Evolutionary conservation across 2,113 vertebrate genomes (phyloP), one percentile per base, ranked within the genome.

Genomic region (Capricornis sumatraensis): DNA sequence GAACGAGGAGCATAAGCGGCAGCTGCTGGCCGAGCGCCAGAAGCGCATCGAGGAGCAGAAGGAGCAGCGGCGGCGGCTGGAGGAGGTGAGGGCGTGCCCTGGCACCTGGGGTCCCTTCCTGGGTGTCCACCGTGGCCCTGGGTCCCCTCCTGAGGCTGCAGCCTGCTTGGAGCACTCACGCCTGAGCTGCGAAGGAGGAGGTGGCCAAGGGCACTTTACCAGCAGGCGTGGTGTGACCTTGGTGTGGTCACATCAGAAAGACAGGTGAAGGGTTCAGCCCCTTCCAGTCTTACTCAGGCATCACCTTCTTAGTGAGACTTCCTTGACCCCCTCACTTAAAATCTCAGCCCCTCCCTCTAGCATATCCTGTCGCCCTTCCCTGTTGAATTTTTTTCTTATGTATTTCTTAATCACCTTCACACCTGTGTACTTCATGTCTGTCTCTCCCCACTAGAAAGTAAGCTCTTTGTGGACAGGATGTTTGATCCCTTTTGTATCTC

Each of bases 21-120:
- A 99, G 91, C 98, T 99, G 33, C 98, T 99, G 99, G 99, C 99
- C 0, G 99, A 99, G 98, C 98, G 99, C 89, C 99, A 99, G 99
- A 99, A 99, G 92, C 99, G 99, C 91, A 99, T 99, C 0, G 99
- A 99, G 98, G 99, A 99, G 98, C 99, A 99, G 99, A 99, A 99
- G 96, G 99, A 99, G 98, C 99, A 99, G 98, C 98, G 99, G 93
- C 95, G 99, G 16, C 99, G 99, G 91, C 98, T 99, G 97, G 99
- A 99, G 98, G 99, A 99, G 99, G 99, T 99, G 98, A 98, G 96
- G 33, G 0, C 16, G 21, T 0, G 0, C 25, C 4, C 14, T 2
- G 86, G 25, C 1, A 0, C 57, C 27, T 0, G 15, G 21, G 16
- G 3, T 7, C 6, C 0, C n/a, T 17, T 30, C 36, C 71, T 1